These are phyloP conservation scores for Orbicella faveolata DNA, from an alignment of 64 coral and sea anemone species.

Conservation along the genomic window DNA sequence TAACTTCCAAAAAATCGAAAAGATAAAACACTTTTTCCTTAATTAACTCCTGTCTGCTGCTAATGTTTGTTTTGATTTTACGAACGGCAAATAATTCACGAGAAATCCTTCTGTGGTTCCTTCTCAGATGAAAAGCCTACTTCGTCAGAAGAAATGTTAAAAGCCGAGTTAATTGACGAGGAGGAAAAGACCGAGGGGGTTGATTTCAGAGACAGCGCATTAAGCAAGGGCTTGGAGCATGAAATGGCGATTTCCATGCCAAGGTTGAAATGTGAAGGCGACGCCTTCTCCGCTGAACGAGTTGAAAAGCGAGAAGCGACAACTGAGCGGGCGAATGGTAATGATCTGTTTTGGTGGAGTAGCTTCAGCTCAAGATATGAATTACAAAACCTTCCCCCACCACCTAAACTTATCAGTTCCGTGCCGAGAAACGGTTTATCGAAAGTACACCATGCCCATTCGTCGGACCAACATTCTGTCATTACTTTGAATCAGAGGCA, in stretches of 20 bases:
- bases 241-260: not conserved
- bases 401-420: constrained; percentile 86
- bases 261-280: not conserved
- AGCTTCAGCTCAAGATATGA: constrained; percentile 57
- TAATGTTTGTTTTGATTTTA: not conserved
- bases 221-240: not conserved
- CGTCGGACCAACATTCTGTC: not conserved
- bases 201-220: not conserved
- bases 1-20: constrained; percentile 5
- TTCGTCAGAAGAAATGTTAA: constrained; percentile 18
- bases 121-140: constrained; percentile 14
- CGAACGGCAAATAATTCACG: not conserved
- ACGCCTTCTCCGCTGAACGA: not conserved
- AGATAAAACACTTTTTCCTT: not conserved
- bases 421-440: not conserved
- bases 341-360: constrained; percentile 67
- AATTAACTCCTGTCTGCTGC: not conserved
- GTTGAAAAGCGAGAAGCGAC: constrained; percentile 13
- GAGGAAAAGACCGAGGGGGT: not conserved
- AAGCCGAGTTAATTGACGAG: not conserved
- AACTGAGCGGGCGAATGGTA: not conserved
- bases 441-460: not conserved
- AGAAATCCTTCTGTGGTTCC: not conserved
- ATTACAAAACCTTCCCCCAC: constrained; percentile 75
- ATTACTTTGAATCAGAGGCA: constrained; percentile 9